A percentile compares a stretch with the other conserved stretches of the same genome.
phyloP scores from a whole-genome alignment of 23 tunicate species.

The Pegea sp. region DNA sequence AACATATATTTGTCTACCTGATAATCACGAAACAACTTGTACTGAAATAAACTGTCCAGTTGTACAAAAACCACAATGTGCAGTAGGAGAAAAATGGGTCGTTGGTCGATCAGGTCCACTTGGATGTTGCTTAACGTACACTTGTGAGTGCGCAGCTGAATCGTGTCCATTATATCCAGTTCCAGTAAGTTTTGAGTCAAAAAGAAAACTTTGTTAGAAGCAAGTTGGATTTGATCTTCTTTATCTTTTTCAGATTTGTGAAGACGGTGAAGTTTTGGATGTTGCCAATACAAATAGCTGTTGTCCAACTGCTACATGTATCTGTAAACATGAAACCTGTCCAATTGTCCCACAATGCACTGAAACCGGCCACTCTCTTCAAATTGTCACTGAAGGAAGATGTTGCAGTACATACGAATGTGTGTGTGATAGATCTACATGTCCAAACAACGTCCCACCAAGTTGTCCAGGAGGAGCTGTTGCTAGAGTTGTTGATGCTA shows the following conservation, averaged over 20 bases:
- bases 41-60: conserved; percentile 54
- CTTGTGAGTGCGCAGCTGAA: conserved; percentile 72
- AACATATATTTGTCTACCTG: conserved; percentile 55
- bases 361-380: conserved; percentile 19
- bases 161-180: conserved; percentile 48
- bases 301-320: conserved; percentile 83
- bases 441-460: conserved; percentile 26
- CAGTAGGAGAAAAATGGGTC: conserved; percentile 55
- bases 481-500: conserved; percentile 41
- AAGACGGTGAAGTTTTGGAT: conserved; percentile 89
- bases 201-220: too few species aligned
- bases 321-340: conserved; percentile 72
- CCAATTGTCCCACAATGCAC: conserved; percentile 18
- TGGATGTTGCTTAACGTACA: conserved; percentile 58
- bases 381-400: conserved; percentile 43
- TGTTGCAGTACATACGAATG: conserved; percentile 74
- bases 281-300: conserved; percentile 64
- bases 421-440: conserved; percentile 48
- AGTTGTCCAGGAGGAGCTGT: conserved; percentile 48
- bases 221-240: too few species aligned
- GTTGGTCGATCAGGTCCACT: conserved; percentile 46
- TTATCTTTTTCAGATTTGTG: conserved; percentile 69
- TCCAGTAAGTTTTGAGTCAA: conserved; percentile 59
- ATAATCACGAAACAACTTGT: conserved; percentile 55
- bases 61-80: conserved; percentile 62